These are phyloP conservation scores for Ficedula albicollis DNA, from an alignment of 2,797 vertebrate genomes.

Conservation along the genomic window DNA sequence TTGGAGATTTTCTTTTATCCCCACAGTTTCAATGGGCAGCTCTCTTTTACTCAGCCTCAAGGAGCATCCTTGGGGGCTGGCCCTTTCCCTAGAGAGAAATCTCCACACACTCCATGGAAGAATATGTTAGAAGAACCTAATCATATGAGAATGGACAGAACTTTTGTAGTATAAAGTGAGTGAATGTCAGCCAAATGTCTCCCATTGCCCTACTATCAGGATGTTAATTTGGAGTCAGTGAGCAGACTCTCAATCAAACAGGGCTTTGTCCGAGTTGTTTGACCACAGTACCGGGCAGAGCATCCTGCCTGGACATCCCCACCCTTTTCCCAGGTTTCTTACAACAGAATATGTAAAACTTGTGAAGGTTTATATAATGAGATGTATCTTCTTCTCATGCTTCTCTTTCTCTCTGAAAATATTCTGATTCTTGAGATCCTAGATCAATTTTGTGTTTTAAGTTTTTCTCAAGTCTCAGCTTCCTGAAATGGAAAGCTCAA, in stretches of 20 bases:
- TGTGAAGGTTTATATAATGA: background rate
- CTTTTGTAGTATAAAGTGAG: background rate
- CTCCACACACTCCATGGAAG: background rate
- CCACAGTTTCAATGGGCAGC: background rate
- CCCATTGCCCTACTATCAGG: background rate
- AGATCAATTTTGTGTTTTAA: background rate
- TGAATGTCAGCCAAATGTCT: background rate
- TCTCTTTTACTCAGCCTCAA: background rate
- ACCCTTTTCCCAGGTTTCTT: background rate
- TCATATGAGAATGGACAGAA: background rate
- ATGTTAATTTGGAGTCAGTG: background rate
- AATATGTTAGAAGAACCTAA: background rate
- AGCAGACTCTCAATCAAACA: background rate
- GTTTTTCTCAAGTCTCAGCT: background rate
- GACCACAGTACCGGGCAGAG: background rate
- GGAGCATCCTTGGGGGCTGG: too few species aligned
- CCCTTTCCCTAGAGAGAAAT: background rate
- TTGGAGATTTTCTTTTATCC: background rate
- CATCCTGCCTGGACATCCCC: background rate
- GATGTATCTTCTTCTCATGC: background rate
- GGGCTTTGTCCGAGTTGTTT: fast-evolving
- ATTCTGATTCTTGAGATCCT: background rate
- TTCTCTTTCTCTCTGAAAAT: background rate
- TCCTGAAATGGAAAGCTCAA: background rate
- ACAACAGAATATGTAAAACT: background rate